Percentiles rank a stretch among this genome's conserved stretches.
These are phyloP conservation scores for Gonatopus flavifemur DNA, from an alignment of 1,140 invertebrate genomes.

Conservation along the genomic window DNA sequence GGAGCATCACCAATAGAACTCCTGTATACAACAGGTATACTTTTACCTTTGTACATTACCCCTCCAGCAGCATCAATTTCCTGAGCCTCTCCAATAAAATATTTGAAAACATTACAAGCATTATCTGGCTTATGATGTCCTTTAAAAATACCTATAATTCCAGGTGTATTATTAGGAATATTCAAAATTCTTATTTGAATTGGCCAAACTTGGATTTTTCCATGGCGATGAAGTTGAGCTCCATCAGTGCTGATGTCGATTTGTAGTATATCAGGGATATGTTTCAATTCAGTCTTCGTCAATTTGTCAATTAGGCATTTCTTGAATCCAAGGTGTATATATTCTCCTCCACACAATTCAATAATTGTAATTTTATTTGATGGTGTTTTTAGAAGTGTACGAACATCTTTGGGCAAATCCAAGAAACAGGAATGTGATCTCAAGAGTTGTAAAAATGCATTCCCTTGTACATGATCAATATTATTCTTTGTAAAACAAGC, in stretches of 20 bases:
- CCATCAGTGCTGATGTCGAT: slow-evolving; percentile 23
- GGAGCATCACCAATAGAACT: slow-evolving; percentile 20
- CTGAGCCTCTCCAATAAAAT: slow-evolving; percentile 9
- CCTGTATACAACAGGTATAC: slow-evolving; percentile 9
- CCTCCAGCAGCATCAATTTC: slow-evolving; percentile 5
- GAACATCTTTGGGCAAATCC: too few species aligned
- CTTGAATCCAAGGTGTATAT: slow-evolving; percentile 11
- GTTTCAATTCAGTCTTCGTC: background rate
- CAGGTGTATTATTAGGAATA: slow-evolving; percentile 12
- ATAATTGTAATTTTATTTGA: too few species aligned
- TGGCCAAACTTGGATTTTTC: slow-evolving; percentile 19
- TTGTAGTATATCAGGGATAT: slow-evolving; percentile 2
- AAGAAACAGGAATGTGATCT: too few species aligned
- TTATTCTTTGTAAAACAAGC: too few species aligned
- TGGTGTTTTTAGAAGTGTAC: too few species aligned
- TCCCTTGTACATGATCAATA: too few species aligned
- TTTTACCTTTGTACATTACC: background rate
- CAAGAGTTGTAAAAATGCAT: too few species aligned
- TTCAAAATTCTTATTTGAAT: slow-evolving; percentile 25
- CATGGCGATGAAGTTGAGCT: slow-evolving; percentile 12
- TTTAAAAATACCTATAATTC: slow-evolving; percentile 24
- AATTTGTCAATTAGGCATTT: slow-evolving; percentile 9
- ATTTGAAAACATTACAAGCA: slow-evolving; percentile 2
- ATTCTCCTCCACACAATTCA: slow-evolving; percentile 5
- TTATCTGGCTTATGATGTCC: slow-evolving; percentile 19